A percentile compares a stretch with the other conserved stretches of the same genome.
These are phyloP conservation scores for Coronaproctus castanopsis DNA, from an alignment of 2,888 invertebrate species.

Conservation along the genomic window DNA sequence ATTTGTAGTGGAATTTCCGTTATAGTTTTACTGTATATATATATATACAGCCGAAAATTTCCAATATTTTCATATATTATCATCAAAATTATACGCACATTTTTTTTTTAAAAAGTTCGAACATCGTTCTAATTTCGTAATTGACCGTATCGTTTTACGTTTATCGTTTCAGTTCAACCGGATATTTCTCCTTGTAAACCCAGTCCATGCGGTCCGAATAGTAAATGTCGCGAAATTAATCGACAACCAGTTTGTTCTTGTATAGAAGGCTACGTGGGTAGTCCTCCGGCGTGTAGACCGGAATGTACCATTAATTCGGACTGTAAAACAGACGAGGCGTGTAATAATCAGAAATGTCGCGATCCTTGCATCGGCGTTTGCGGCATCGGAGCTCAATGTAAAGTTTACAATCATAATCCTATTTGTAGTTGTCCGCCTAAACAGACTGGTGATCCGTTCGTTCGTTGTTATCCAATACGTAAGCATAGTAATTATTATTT, in stretches of 20 bases:
- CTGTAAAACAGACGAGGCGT: slow-evolving; percentile 48
- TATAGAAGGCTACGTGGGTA: slow-evolving; percentile 44
- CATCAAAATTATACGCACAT: too few species aligned
- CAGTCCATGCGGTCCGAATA: slow-evolving; percentile 54
- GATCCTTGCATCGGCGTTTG: slow-evolving; percentile 57
- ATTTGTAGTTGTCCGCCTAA: slow-evolving; percentile 44
- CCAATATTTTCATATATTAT: too few species aligned
- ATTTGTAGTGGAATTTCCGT: too few species aligned
- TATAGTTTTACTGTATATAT: too few species aligned
- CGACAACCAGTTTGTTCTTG: slow-evolving; percentile 55
- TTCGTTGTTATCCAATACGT: slow-evolving; percentile 31
- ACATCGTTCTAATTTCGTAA: too few species aligned
- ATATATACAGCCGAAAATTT: too few species aligned
- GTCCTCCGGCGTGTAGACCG: slow-evolving; percentile 52
- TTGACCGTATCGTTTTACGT: too few species aligned
- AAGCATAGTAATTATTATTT: slow-evolving; percentile 18
- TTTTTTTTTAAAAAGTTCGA: too few species aligned
- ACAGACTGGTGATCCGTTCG: slow-evolving; percentile 42
- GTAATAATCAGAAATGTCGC: slow-evolving; percentile 50
- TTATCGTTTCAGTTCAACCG: too few species aligned
- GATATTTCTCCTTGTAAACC: slow-evolving; percentile 37
- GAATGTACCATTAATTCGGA: slow-evolving; percentile 59
- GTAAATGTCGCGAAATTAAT: slow-evolving; percentile 44
- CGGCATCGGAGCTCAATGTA: slow-evolving; percentile 49
- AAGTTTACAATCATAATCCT: slow-evolving; percentile 52